Evolutionary conservation across 2,888 invertebrate genomes (phyloP), one percentile per base, ranked within the genome.

Genomic region (Auanema freiburgensis): DNA sequence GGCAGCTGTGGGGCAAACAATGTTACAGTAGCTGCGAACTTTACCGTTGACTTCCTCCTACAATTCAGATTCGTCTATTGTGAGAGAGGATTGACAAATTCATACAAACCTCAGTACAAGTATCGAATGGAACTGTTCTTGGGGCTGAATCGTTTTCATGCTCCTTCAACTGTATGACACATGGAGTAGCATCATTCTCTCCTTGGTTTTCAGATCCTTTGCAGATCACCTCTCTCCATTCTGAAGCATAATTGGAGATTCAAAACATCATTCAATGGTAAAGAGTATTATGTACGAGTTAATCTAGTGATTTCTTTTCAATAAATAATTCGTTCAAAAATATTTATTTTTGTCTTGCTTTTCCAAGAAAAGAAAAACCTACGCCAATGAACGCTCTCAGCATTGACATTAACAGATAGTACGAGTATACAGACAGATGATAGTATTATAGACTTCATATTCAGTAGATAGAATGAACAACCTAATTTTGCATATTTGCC

Each of bases 211-310:
- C 59, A 56, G 70, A 23, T 46, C 14, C 49, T 57, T 69, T 66
- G 55, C 80, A 80, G 21, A 66, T 67, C 24, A 80, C 67, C 23
- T 80, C 80, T 21, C 80, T 66, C 80, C 80, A 80, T 74, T 80
- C 80, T 80, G 57, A 71, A 73, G 40, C 21, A 40, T 41, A 33
- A 8, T 33, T 33, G 33, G 33, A 33, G 46, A 54, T 14, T 8
- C 16, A 12, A 11, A n/a, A 18, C 14, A 33, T 49, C 43, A 4
- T 4, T 21, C 41, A 16, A 55, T n/a, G n/a, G n/a, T n/a, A n/a
- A 43, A 43, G 14, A 12, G 43, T 12, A 14, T 43, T 43, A 12
- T 43, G 43, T 43, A 12, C 18, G 51, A 51, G 11, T n/a, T 14
- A 14, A 12, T 16, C 51, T 11, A 12, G 11, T 33, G 33, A 33